These are phyloP conservation scores for Lampris megalopsis DNA, from an alignment of 2,113 vertebrate genomes.

Conservation along the genomic window DNA sequence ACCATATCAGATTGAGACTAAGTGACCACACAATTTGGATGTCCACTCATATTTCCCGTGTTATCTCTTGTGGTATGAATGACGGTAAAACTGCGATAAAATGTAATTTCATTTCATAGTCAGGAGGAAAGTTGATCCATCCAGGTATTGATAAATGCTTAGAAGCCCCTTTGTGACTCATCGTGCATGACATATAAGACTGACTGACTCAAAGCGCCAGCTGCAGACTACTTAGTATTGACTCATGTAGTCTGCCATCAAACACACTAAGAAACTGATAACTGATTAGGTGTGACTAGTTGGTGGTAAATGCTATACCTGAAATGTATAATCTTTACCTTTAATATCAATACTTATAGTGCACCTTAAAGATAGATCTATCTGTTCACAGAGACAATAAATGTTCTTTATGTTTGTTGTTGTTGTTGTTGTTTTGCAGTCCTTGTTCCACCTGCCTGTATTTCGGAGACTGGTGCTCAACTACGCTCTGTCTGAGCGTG, in stretches of 20 bases:
- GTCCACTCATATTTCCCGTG: slow-evolving; percentile 52
- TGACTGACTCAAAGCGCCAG: slow-evolving; percentile 1
- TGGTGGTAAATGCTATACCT: not conserved
- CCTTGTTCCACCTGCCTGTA: slow-evolving; percentile 93
- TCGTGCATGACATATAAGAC: slow-evolving; percentile 29
- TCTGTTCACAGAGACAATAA: not conserved
- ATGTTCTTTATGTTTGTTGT: slow-evolving; percentile 3
- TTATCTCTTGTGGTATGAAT: slow-evolving; percentile 56
- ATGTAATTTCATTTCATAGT: slow-evolving; percentile 70
- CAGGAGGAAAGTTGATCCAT: slow-evolving; percentile 48
- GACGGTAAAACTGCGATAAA: slow-evolving; percentile 73
- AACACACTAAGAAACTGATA: not conserved
- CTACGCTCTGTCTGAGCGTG: slow-evolving; percentile 87
- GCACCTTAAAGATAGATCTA: too few relatives aligned
- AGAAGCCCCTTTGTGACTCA: not conserved
- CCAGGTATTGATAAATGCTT: slow-evolving; percentile 58
- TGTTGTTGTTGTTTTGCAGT: slow-evolving; percentile 78
- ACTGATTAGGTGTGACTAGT: not conserved
- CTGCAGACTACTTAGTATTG: not conserved
- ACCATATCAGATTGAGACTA: slow-evolving; percentile 54
- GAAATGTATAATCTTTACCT: too few relatives aligned
- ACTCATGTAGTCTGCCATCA: slow-evolving; percentile 24
- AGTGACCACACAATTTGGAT: slow-evolving; percentile 53
- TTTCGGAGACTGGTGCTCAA: slow-evolving; percentile 94
- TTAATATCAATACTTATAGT: too few relatives aligned